Evolutionary conservation across 2,888 invertebrate genomes (phyloP).

Genomic region (Poecilobothrus nobilitatus): DNA sequence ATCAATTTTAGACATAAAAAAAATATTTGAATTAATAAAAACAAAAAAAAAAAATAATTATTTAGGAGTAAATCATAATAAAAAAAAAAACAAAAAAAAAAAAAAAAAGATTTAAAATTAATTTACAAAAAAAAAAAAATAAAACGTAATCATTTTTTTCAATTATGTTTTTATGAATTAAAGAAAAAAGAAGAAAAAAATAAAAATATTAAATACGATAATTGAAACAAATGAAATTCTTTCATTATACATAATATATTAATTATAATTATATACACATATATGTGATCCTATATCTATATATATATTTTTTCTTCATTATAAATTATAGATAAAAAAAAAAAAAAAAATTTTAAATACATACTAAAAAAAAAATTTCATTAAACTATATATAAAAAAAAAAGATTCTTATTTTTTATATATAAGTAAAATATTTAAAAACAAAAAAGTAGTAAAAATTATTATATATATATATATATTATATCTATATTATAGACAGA

Average conservation of each 20-base stretch:
- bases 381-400: neutral
- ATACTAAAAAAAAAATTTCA: neutral
- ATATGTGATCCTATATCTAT: slow-evolving; percentile 1
- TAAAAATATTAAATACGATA: neutral
- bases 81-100: neutral
- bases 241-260: neutral
- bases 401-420: slow-evolving; percentile 5
- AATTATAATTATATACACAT: neutral
- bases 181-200: neutral
- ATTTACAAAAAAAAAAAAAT: neutral
- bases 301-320: neutral
- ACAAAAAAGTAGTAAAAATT: neutral
- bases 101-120: neutral
- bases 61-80: neutral
- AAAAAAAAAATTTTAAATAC: neutral
- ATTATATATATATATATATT: too few species aligned
- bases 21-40: neutral
- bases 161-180: neutral
- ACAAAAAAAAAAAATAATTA: too few species aligned
- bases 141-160: slow-evolving; percentile 6
- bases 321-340: neutral
- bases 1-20: neutral
- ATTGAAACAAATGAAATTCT: neutral
- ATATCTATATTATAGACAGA: too few species aligned
- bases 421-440: neutral